These are phyloP conservation scores for Cisticola juncidis DNA, from an alignment of 2,113 vertebrate genomes.

Conservation along the genomic window DNA sequence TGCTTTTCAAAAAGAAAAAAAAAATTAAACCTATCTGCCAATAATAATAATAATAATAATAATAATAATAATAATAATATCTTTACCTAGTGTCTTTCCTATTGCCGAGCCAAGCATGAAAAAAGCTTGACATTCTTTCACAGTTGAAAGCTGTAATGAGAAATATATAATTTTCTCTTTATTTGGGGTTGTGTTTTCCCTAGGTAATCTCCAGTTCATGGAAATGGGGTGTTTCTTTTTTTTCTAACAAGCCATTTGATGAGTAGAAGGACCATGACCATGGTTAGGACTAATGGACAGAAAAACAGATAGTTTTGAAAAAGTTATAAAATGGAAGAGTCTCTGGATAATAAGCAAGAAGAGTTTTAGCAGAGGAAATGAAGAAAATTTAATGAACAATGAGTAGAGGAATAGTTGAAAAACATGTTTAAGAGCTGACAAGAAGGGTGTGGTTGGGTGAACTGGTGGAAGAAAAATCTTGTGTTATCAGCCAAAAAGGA, in stretches of 20 bases:
- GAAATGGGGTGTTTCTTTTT: background rate
- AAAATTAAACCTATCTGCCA: background rate
- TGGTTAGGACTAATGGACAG: background rate
- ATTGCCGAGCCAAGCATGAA: background rate
- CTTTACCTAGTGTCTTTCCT: background rate
- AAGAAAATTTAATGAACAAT: background rate
- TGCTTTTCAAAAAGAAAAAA: background rate
- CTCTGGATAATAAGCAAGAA: background rate
- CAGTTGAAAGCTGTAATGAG: background rate
- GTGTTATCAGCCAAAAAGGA: background rate
- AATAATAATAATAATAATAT: background rate
- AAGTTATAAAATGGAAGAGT: background rate
- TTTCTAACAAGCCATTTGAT: background rate
- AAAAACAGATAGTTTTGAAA: background rate
- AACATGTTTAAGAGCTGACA: slow-evolving; percentile 3
- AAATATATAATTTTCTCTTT: background rate
- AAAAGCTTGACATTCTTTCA: background rate
- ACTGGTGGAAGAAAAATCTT: background rate
- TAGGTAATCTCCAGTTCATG: background rate
- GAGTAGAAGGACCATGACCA: background rate
- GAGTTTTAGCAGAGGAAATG: background rate
- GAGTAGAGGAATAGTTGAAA: background rate
- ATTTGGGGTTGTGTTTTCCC: background rate
- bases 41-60: background rate
- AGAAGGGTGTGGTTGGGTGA: background rate